phyloP scores from a whole-genome alignment of 2,113 vertebrate genomes.

The Oenanthe melanoleuca region DNA sequence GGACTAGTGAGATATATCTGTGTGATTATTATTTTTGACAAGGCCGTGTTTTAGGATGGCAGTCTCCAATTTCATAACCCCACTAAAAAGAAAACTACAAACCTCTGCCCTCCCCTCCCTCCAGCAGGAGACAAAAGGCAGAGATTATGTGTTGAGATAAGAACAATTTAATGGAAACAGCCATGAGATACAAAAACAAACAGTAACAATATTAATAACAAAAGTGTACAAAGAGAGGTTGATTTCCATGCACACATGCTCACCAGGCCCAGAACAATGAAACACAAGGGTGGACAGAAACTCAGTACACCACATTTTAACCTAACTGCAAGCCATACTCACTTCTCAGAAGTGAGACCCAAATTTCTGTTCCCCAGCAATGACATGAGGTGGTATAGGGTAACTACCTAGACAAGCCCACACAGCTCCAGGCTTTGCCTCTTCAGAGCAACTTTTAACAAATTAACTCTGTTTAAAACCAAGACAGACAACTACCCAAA shows the following conservation, averaged over 20 bases:
- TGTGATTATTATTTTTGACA: neutral
- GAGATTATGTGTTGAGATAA: neutral
- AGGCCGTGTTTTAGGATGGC: neutral
- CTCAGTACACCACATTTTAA: neutral
- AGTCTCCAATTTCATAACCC: neutral
- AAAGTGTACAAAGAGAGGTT: neutral
- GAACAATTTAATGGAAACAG: neutral
- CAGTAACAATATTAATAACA: neutral
- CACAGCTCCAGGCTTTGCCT: neutral
- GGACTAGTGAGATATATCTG: neutral
- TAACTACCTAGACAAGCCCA: neutral
- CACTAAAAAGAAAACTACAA: neutral
- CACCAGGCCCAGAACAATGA: neutral
- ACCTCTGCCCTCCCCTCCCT: accelerated
- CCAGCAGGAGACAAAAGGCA: neutral
- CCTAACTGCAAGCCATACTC: neutral
- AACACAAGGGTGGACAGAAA: neutral
- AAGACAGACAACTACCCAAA: neutral
- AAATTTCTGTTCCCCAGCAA: neutral
- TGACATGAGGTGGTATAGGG: neutral
- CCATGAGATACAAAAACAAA: neutral
- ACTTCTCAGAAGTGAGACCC: neutral
- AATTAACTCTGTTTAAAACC: neutral
- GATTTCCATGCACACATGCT: neutral
- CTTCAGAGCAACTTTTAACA: neutral